phyloP scores from a whole-genome alignment of 2,888 invertebrate species.

The Xanthorhoe designata region DNA sequence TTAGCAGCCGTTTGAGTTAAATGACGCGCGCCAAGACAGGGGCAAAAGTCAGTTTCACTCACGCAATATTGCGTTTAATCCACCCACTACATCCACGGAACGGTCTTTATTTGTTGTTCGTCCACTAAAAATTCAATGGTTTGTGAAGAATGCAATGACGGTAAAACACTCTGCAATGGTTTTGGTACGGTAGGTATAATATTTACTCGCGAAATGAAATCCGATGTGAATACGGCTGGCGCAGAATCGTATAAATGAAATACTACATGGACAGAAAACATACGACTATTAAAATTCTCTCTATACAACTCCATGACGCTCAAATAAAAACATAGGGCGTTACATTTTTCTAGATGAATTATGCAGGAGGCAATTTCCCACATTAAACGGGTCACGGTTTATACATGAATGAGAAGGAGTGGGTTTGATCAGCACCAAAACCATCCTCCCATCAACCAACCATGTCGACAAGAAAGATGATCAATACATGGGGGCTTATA shows the following conservation, averaged over 20 bases:
- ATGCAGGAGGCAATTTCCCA: too few relatives aligned
- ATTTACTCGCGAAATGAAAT: constrained; percentile 55
- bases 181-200: constrained; percentile 52
- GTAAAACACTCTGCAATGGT: constrained; percentile 61
- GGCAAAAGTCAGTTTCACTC: constrained; percentile 54
- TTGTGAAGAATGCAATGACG: constrained; percentile 70
- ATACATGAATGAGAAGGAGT: too few relatives aligned
- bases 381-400: too few relatives aligned
- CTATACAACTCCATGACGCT: not conserved
- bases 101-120: constrained; percentile 62
- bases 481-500: too few relatives aligned
- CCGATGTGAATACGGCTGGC: constrained; percentile 34
- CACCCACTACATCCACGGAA: constrained; percentile 50
- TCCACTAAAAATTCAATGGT: constrained; percentile 71
- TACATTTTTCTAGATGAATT: too few relatives aligned
- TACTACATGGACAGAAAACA: not conserved
- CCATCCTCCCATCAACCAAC: too few relatives aligned
- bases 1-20: constrained; percentile 44
- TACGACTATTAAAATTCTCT: not conserved
- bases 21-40: constrained; percentile 44
- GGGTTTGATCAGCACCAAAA: too few relatives aligned
- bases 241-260: constrained; percentile 9
- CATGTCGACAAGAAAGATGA: too few relatives aligned
- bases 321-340: too few relatives aligned
- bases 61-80: constrained; percentile 64